Conservation (phyloP, 2,797 vertebrate genomes). For the Pangasius larnaudii region DNA sequence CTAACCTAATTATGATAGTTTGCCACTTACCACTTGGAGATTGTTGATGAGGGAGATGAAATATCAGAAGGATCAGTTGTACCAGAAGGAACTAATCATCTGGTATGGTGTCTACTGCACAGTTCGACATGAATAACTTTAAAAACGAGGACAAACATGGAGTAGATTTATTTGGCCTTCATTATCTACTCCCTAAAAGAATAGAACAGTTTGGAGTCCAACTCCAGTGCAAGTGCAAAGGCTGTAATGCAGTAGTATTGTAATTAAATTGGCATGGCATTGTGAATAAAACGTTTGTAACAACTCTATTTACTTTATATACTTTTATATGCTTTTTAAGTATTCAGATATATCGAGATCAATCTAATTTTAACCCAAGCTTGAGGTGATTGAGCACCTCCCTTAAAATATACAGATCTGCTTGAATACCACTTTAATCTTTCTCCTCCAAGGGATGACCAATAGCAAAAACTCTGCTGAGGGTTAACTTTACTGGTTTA, state of each 20-base stretch:
- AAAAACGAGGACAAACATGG: background rate
- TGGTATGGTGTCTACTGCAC: background rate
- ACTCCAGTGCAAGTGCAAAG: background rate
- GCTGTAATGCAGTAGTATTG: background rate
- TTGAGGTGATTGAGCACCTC: background rate
- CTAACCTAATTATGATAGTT: background rate
- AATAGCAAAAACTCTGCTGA: constrained; percentile 5
- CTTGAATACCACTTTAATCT: background rate
- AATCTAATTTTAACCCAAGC: background rate
- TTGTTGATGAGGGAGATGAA: background rate
- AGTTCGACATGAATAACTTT: background rate
- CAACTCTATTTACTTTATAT: background rate
- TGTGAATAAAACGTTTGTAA: background rate
- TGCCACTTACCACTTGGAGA: background rate
- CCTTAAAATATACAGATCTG: background rate
- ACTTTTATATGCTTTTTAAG: background rate
- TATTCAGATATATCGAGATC: background rate
- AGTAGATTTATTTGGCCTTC: background rate
- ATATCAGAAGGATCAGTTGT: background rate
- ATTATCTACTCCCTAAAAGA: background rate
- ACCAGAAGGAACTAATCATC: background rate
- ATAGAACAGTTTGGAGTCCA: background rate
- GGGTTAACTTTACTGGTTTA: constrained; percentile 32
- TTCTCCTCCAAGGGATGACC: background rate
- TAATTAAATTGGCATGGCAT: background rate